Evolutionary conservation across 2,888 invertebrate species (phyloP).

Genomic region (Morinoia aosen): DNA sequence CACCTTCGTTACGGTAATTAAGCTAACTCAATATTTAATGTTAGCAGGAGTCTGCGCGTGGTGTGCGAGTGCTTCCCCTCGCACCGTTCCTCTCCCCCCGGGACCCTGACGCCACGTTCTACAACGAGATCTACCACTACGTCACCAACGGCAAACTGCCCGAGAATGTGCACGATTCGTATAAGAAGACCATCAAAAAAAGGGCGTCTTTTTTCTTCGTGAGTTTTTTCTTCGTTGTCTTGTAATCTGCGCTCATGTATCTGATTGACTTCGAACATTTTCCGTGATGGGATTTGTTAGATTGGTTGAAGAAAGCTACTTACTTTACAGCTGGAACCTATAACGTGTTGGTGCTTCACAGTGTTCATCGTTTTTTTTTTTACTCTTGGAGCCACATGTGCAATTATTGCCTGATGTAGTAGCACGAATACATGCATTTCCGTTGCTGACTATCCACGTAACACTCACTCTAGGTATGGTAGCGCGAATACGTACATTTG

Average conservation of each 20-base stretch:
- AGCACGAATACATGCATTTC: too few species aligned
- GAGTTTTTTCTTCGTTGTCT: constrained; percentile 53
- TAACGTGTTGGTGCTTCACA: not conserved
- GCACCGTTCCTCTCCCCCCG: constrained; percentile 64
- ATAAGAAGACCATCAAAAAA: constrained; percentile 68
- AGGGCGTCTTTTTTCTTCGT: constrained; percentile 68
- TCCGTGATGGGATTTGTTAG: not conserved
- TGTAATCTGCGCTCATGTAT: not conserved
- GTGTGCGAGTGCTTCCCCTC: constrained; percentile 55
- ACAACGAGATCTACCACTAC: constrained; percentile 68
- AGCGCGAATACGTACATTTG: too few species aligned
- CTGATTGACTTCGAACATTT: not conserved
- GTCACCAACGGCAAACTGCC: constrained; percentile 66
- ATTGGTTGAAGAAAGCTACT: not conserved
- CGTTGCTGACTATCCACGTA: too few species aligned
- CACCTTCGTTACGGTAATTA: too few species aligned
- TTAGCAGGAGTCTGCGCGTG: not conserved
- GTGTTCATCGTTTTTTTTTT: too few species aligned
- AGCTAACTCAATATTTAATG: too few species aligned
- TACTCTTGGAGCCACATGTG: too few species aligned
- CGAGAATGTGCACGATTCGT: constrained; percentile 64
- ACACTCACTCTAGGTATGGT: too few species aligned
- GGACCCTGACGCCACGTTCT: constrained; percentile 68
- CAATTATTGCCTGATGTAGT: too few species aligned
- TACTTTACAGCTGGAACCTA: not conserved